Evolutionary conservation across 2,797 vertebrate genomes (phyloP).

Genomic region (Urosaurus nigricauda): DNA sequence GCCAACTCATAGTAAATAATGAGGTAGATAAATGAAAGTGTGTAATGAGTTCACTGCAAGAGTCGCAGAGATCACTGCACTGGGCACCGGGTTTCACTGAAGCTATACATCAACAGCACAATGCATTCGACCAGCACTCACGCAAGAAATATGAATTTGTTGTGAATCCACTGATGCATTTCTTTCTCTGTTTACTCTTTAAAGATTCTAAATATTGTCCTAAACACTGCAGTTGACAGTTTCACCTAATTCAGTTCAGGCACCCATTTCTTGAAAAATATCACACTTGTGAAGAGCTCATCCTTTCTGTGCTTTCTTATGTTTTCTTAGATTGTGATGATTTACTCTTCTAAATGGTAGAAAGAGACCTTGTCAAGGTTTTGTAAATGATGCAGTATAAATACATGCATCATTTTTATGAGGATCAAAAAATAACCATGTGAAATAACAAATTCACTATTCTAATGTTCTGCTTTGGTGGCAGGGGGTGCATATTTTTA

Average conservation of each 20-base stretch:
- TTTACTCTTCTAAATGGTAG: background rate
- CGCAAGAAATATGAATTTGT: background rate
- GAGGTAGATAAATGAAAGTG: background rate
- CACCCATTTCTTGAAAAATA: background rate
- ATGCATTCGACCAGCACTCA: background rate
- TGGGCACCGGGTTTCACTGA: background rate
- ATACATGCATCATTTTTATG: background rate
- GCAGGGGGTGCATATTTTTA: background rate
- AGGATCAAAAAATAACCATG: rapidly evolving
- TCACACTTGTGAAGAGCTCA: no score
- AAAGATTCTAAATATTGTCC: background rate
- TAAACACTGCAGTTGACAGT: background rate
- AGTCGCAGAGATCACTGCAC: background rate
- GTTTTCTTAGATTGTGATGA: background rate
- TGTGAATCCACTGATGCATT: background rate
- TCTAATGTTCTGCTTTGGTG: background rate
- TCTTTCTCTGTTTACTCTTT: no score
- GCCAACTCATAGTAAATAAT: background rate
- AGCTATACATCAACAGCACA: background rate
- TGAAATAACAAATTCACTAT: rapidly evolving
- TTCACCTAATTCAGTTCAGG: background rate
- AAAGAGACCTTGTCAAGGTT: background rate
- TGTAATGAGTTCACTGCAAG: background rate
- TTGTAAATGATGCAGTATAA: background rate
- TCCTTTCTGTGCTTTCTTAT: background rate